Percentiles rank a stretch among this genome's conserved stretches.
Evolutionary conservation across 2,113 vertebrate species (phyloP).

Genomic region (Xiphias gladius): DNA sequence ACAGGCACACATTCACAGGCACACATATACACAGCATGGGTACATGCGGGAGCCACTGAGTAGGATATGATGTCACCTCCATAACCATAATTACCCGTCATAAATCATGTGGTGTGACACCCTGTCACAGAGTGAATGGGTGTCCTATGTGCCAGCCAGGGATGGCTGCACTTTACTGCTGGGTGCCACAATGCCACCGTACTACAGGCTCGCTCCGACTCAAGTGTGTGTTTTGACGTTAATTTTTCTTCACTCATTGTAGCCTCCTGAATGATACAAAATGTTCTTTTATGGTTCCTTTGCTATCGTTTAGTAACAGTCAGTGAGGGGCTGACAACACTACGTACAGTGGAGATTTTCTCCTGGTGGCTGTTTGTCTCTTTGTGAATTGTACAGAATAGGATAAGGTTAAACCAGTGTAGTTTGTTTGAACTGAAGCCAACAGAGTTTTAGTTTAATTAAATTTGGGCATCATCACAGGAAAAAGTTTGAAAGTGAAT

Average conservation of each 20-base stretch:
- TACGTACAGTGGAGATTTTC: background rate
- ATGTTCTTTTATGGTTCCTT: conserved; percentile 56
- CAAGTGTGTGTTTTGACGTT: conserved; percentile 38
- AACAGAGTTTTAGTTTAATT: background rate
- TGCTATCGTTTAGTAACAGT: conserved; percentile 58
- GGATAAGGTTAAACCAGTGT: background rate
- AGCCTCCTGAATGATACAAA: conserved; percentile 54
- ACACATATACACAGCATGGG: conserved; percentile 49
- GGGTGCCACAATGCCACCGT: conserved; percentile 51
- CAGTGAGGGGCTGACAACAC: conserved; percentile 14
- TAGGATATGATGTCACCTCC: conserved; percentile 85
- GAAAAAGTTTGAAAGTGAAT: background rate
- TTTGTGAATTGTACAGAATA: conserved; percentile 5
- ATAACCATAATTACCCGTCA: conserved; percentile 86
- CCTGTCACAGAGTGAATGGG: conserved; percentile 78
- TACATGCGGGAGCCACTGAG: conserved; percentile 65
- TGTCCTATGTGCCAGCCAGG: conserved; percentile 78
- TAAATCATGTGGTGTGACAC: conserved; percentile 85
- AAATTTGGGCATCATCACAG: background rate
- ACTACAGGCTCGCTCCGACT: conserved; percentile 20
- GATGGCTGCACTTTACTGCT: conserved; percentile 77
- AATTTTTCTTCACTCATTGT: conserved; percentile 37
- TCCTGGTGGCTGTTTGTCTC: conserved; percentile 17
- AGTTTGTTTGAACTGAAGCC: background rate
- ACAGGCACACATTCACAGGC: conserved; percentile 18